These are phyloP conservation scores for Ametastegia equiseti DNA, from an alignment of 2,888 invertebrate genomes.

Conservation along the genomic window DNA sequence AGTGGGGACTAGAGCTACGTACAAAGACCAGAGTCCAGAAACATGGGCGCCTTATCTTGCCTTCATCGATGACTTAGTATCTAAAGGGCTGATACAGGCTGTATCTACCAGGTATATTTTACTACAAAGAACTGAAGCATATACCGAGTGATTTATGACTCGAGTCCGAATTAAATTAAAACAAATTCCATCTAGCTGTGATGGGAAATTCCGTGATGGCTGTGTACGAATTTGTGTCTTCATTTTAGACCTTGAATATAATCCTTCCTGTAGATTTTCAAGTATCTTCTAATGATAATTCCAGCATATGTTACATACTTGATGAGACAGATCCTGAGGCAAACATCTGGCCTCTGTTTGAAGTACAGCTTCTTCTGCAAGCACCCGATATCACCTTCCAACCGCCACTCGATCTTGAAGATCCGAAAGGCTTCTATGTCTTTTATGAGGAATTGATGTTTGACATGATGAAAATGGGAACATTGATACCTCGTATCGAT, in stretches of 20 bases:
- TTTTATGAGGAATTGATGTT: constrained; percentile 84
- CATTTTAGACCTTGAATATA: background rate
- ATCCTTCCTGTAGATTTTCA: background rate
- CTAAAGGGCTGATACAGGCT: constrained; percentile 78
- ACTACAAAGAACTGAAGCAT: background rate
- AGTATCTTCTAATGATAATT: constrained; percentile 40
- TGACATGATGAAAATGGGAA: constrained; percentile 87
- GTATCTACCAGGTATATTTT: constrained; percentile 73
- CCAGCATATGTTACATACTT: constrained; percentile 80
- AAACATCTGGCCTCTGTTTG: constrained; percentile 84
- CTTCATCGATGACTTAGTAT: constrained; percentile 82
- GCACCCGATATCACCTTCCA: constrained; percentile 86
- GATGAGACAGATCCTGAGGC: constrained; percentile 80
- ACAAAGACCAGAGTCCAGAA: constrained; percentile 59
- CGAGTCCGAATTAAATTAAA: background rate
- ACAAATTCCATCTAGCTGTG: background rate
- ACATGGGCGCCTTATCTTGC: constrained; percentile 82
- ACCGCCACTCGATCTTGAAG: constrained; percentile 84
- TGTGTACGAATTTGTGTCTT: background rate
- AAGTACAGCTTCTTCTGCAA: constrained; percentile 85
- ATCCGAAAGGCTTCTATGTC: constrained; percentile 82
- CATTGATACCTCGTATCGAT: constrained; percentile 82
- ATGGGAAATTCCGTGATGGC: background rate
- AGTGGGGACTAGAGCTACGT: constrained; percentile 66
- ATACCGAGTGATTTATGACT: background rate